phyloP scores from a whole-genome alignment of 2,113 vertebrate species.

The Parus major region DNA sequence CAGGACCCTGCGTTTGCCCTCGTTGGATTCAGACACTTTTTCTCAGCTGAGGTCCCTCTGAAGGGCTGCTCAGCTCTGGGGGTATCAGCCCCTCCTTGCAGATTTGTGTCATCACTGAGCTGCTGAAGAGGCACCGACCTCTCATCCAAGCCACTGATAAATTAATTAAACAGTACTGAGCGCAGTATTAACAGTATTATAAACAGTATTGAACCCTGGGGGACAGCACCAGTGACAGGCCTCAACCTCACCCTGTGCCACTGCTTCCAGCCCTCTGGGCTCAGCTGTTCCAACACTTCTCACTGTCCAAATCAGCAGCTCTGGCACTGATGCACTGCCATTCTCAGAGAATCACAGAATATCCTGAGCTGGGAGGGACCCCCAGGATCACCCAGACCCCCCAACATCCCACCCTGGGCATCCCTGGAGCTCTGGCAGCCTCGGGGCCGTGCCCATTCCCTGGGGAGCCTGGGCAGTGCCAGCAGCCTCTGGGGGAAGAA shows the following conservation, averaged over 20 bases:
- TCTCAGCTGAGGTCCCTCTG: background rate
- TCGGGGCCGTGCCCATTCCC: background rate
- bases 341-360: background rate
- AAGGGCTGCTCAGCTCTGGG: background rate
- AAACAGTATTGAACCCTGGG: background rate
- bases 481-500: background rate
- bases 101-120: background rate
- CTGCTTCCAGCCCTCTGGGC: background rate
- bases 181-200: background rate
- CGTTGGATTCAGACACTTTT: fast-evolving
- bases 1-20: background rate
- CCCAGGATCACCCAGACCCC: fast-evolving
- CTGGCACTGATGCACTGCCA: background rate
- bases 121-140: background rate
- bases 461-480: background rate
- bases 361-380: background rate
- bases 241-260: background rate
- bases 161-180: background rate
- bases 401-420: background rate
- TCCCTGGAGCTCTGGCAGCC: background rate
- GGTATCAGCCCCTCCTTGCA: fast-evolving
- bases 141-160: background rate
- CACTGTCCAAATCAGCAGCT: background rate
- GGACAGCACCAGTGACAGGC: background rate
- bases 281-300: background rate